Conservation (phyloP, 2,888 invertebrate genomes). For the Cephonodes hylas region DNA sequence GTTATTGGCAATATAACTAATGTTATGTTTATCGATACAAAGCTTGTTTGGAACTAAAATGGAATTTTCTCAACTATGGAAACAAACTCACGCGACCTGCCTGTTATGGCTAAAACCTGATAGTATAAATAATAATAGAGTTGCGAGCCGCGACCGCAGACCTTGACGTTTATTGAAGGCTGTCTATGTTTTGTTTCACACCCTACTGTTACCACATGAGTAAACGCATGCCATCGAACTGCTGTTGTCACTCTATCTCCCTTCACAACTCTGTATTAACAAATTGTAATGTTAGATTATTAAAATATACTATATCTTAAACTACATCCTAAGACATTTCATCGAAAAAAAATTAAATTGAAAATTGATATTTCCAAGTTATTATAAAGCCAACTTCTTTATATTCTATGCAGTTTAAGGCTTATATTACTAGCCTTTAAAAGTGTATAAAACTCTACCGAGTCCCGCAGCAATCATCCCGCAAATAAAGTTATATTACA, state of each 20-base stretch:
- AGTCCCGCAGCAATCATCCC: neutral
- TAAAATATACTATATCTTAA: no score
- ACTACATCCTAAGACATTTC: no score
- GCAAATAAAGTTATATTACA: neutral
- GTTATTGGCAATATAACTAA: neutral
- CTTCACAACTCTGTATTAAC: no score
- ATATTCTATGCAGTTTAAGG: neutral
- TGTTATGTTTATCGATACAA: neutral
- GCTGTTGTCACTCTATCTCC: no score
- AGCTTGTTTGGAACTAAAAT: neutral
- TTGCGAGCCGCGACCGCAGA: neutral
- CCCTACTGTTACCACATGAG: neutral
- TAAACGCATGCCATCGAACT: no score
- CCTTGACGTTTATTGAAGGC: neutral
- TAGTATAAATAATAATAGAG: neutral
- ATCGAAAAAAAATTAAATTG: no score
- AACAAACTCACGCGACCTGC: neutral
- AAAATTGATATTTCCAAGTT: no score
- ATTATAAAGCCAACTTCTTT: no score
- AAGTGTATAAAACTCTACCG: neutral
- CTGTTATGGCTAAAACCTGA: neutral
- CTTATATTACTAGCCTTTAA: neutral
- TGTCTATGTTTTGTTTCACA: slow-evolving; percentile 1
- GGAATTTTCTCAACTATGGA: neutral
- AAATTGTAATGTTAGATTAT: no score